phyloP scores from a whole-genome alignment of 2,888 invertebrate genomes.

The Ectemnius lituratus region DNA sequence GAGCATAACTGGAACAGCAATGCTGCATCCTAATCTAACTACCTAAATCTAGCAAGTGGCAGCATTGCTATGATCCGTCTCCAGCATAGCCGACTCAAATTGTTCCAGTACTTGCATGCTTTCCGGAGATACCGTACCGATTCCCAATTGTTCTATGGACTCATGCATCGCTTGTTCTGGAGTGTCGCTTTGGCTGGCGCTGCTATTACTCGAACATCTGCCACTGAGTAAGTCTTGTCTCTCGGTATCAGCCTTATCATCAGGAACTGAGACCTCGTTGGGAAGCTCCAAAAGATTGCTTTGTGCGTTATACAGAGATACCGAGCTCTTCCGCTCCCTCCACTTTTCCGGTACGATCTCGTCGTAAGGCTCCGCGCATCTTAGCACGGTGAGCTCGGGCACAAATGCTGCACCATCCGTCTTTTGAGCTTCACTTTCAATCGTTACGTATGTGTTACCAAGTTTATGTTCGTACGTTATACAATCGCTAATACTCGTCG shows the following conservation, averaged over 20 bases:
- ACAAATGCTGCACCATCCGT: constrained; percentile 23
- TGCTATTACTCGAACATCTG: constrained; percentile 50
- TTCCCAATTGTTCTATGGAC: constrained; percentile 51
- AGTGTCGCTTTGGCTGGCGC: constrained; percentile 54
- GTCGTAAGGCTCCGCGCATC: constrained; percentile 22
- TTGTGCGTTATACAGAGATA: constrained; percentile 50
- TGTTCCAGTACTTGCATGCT: constrained; percentile 67
- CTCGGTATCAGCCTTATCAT: constrained; percentile 67
- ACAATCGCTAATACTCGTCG: constrained; percentile 23
- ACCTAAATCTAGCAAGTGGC: constrained; percentile 64
- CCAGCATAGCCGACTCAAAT: constrained; percentile 67
- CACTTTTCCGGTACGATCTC: constrained; percentile 38
- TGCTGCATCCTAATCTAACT: constrained; percentile 50
- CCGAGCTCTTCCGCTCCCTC: constrained; percentile 30
- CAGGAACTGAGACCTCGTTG: constrained; percentile 64
- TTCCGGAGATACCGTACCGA: constrained; percentile 64
- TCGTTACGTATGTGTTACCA: constrained; percentile 22
- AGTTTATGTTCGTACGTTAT: constrained; percentile 37
- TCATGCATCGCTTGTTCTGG: constrained; percentile 50
- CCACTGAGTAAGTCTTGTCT: constrained; percentile 66
- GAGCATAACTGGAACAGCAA: constrained; percentile 46
- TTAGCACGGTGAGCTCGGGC: constrained; percentile 26
- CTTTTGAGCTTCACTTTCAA: constrained; percentile 28
- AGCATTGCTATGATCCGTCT: constrained; percentile 59
- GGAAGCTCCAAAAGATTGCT: constrained; percentile 58